Percentiles rank a stretch among this genome's conserved stretches.
phyloP scores from a whole-genome alignment of 2,797 vertebrate species.

The Dipus sagitta region DNA sequence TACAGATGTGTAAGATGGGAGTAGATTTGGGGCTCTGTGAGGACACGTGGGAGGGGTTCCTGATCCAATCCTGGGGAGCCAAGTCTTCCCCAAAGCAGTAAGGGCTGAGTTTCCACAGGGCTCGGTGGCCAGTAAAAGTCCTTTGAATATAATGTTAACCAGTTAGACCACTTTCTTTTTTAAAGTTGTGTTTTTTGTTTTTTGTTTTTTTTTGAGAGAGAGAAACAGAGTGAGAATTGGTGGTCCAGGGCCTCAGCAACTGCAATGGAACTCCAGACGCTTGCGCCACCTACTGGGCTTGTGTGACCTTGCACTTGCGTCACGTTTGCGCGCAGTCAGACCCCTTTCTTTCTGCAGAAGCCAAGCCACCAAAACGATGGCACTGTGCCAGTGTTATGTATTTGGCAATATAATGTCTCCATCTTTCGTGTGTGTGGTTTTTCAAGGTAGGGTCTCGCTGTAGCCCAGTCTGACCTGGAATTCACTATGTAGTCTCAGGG shows the following conservation, averaged over 20 bases:
- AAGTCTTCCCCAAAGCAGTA: not conserved
- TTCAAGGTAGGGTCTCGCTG: no score
- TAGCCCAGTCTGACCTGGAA: no score
- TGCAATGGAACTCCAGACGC: no score
- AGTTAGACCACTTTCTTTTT: not conserved
- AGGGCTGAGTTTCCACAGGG: not conserved
- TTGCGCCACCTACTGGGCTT: no score
- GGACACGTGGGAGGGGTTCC: not conserved
- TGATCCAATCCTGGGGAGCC: not conserved
- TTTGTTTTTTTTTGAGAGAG: no score
- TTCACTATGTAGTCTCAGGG: no score
- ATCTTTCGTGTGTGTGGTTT: not conserved
- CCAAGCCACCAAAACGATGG: not conserved
- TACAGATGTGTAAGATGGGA: not conserved
- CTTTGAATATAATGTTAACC: not conserved
- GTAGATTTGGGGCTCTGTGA: not conserved
- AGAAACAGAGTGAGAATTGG: no score
- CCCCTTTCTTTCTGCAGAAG: conserved; percentile 4
- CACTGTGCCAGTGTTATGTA: not conserved
- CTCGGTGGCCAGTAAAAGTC: not conserved
- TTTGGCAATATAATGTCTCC: not conserved
- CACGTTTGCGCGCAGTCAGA: not conserved
- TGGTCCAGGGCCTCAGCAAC: no score
- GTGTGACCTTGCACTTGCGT: no score
- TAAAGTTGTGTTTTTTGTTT: no score